phyloP scores from a whole-genome alignment of 30 jellyfish, hydroid and myxozoan genomes.

The Turritopsis dohrnii region DNA sequence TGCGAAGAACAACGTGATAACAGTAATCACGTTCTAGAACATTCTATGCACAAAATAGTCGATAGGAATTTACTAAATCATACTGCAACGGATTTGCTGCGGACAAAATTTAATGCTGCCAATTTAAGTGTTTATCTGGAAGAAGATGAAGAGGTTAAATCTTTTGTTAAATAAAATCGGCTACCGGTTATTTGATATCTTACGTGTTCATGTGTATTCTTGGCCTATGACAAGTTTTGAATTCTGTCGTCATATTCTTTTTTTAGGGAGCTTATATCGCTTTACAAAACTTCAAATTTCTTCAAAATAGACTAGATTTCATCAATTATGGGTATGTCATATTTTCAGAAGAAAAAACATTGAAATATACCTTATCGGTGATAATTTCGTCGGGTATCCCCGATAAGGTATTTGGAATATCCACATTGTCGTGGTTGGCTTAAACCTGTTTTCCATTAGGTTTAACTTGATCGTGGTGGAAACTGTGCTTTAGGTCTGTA shows the following conservation, averaged over 20 bases:
- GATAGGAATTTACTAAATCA: background rate
- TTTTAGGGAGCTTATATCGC: slow-evolving; percentile 4
- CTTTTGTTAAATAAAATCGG: too few species aligned
- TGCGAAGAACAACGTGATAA: background rate
- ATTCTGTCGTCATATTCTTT: too few species aligned
- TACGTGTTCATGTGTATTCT: too few species aligned
- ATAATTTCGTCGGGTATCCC: too few species aligned
- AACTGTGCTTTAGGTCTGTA: too few species aligned
- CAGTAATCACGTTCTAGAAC: background rate
- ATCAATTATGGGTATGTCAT: slow-evolving; percentile 8
- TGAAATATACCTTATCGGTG: too few species aligned
- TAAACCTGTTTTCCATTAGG: too few species aligned
- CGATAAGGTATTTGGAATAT: too few species aligned
- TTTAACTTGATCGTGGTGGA: too few species aligned
- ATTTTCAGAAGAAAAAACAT: background rate
- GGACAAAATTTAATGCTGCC: background rate
- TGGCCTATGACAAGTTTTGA: too few species aligned
- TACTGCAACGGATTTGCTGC: background rate
- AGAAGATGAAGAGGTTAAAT: background rate
- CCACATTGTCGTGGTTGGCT: too few species aligned
- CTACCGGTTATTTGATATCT: too few species aligned
- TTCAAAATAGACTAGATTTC: background rate
- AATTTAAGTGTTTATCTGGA: background rate
- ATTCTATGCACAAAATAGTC: background rate
- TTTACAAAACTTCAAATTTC: background rate